Conservation (phyloP, 1,140 invertebrate genomes). For the Sarcophaga bullata region DNA sequence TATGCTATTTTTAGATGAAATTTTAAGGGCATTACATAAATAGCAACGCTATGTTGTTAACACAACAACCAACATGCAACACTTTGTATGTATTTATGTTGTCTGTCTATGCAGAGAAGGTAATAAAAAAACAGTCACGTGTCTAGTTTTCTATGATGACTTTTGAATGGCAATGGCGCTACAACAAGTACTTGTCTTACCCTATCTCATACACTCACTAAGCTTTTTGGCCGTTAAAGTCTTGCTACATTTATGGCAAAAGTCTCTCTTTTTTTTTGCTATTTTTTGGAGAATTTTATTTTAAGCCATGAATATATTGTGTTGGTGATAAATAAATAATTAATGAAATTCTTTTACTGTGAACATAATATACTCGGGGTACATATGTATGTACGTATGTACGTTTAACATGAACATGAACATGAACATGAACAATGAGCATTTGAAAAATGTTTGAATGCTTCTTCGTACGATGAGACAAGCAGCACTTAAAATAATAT, state of each 20-base stretch:
- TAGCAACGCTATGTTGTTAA: too few species aligned
- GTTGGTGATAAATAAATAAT: constrained; percentile 27
- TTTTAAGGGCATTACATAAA: not conserved
- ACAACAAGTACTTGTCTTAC: not conserved
- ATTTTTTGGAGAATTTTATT: too few species aligned
- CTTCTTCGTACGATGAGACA: not conserved
- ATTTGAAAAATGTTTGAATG: too few species aligned
- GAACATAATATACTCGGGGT: not conserved
- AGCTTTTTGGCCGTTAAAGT: not conserved
- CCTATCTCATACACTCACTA: not conserved
- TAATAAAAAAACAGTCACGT: not conserved
- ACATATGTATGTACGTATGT: too few species aligned
- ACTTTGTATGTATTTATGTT: too few species aligned
- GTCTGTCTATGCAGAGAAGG: too few species aligned
- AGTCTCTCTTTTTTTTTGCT: not conserved
- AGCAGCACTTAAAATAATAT: constrained; percentile 17
- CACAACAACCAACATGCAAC: too few species aligned
- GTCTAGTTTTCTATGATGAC: constrained; percentile 21
- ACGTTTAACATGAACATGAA: too few species aligned
- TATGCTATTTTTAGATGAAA: not conserved
- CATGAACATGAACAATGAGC: too few species aligned
- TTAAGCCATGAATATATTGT: not conserved
- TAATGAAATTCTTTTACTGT: not conserved
- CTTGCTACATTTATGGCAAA: not conserved
- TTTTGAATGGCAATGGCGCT: constrained; percentile 6